Evolutionary conservation across 2,797 vertebrate species (phyloP).

Genomic region (Ctenosaura bakeri): DNA sequence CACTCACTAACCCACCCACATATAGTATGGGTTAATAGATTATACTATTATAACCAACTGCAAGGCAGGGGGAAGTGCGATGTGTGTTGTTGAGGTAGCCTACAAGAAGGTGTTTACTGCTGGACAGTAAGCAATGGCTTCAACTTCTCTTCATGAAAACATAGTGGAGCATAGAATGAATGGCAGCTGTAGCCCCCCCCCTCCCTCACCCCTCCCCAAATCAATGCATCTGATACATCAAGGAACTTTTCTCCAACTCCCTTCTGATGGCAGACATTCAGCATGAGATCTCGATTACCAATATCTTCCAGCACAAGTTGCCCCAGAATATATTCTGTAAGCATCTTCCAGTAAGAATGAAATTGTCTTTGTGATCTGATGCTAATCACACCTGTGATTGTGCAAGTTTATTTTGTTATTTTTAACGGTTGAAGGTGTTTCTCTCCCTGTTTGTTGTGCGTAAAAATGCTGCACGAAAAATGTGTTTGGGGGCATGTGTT

Average conservation of each 20-base stretch:
- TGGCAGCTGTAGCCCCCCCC: background rate
- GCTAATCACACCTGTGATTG: constrained; percentile 16
- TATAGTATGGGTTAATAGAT: too few relatives aligned
- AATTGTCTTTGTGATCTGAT: constrained; percentile 31
- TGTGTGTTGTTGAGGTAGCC: constrained; percentile 28
- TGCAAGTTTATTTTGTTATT: constrained; percentile 3
- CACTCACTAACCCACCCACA: background rate
- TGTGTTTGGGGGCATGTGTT: constrained; percentile 57
- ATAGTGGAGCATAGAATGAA: constrained; percentile 25
- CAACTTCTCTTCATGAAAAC: background rate
- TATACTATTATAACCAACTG: constrained; percentile 54
- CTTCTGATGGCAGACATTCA: constrained; percentile 46
- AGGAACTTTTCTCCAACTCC: constrained; percentile 60
- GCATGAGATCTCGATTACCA: constrained; percentile 41
- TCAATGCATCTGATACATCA: constrained; percentile 55
- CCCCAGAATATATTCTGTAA: constrained; percentile 42
- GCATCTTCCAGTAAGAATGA: constrained; percentile 27
- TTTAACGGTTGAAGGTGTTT: constrained; percentile 51
- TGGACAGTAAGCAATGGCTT: constrained; percentile 24
- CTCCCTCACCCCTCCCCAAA: background rate
- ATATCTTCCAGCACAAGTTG: constrained; percentile 37
- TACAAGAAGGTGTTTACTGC: constrained; percentile 32
- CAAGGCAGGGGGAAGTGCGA: constrained; percentile 48
- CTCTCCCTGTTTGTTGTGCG: constrained; percentile 28
- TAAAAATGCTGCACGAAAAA: constrained; percentile 49